Conservation (phyloP, 1,140 invertebrate species). For the Drosophila triauraria region DNA sequence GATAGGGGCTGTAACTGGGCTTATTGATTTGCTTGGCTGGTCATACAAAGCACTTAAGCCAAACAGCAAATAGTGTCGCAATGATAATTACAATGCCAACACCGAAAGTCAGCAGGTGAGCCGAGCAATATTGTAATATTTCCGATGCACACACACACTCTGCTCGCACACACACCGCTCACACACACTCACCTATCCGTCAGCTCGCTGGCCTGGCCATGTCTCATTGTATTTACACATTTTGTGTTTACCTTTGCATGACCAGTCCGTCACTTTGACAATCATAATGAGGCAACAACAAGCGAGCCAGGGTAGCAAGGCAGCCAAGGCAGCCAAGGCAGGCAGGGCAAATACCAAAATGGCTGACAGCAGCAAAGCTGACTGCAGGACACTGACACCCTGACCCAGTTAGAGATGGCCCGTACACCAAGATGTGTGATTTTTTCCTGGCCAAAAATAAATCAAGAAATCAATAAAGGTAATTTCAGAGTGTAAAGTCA, state of each 20-base stretch:
- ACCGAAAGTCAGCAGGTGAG: conserved; percentile 45
- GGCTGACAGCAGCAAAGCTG: conserved; percentile 72
- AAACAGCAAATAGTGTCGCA: conserved; percentile 81
- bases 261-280: conserved; percentile 82
- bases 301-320: conserved; percentile 41
- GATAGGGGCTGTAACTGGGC: conserved; percentile 38
- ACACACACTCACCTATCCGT: conserved; percentile 10
- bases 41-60: conserved; percentile 70
- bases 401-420: conserved; percentile 59
- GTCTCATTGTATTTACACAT: conserved; percentile 78
- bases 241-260: conserved; percentile 80
- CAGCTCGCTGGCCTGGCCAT: conserved; percentile 36
- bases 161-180: not conserved
- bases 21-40: conserved; percentile 63
- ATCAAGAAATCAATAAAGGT: not conserved
- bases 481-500: not conserved
- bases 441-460: not conserved
- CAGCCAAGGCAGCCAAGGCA: conserved; percentile 14
- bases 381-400: conserved; percentile 66
- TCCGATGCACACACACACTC: conserved; percentile 11
- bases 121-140: conserved; percentile 39
- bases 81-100: conserved; percentile 81
- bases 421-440: not conserved
- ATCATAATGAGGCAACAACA: conserved; percentile 77
- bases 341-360: conserved; percentile 55